These are phyloP conservation scores for Zeus faber DNA, from an alignment of 2,113 vertebrate species.

Conservation along the genomic window DNA sequence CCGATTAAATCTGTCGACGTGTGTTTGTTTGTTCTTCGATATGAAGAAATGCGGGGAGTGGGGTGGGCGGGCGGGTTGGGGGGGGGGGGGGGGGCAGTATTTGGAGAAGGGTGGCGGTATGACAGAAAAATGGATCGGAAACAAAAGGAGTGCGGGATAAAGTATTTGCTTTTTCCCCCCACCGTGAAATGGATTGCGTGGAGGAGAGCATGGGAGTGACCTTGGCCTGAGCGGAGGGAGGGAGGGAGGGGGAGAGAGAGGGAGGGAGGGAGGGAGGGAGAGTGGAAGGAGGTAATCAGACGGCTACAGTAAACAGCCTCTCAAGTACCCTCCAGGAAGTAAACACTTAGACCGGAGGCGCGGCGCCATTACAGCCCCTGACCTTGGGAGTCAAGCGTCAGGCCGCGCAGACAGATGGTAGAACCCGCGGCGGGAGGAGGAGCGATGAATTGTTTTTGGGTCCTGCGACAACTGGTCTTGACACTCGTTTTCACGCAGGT, in stretches of 20 bases:
- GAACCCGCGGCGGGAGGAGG: constrained; percentile 16
- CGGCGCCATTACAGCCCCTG: constrained; percentile 8
- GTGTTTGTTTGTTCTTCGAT: constrained; percentile 52
- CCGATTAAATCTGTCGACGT: constrained; percentile 35
- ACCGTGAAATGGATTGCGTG: constrained; percentile 34
- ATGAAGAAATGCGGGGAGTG: constrained; percentile 14
- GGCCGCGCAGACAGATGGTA: constrained; percentile 39
- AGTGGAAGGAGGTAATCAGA: constrained; percentile 29
- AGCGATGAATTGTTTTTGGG: too few relatives aligned
- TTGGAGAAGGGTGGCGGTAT: constrained; percentile 14
- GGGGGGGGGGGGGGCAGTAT: constrained; percentile 42
- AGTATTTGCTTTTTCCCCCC: constrained; percentile 25
- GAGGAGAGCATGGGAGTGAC: constrained; percentile 48
- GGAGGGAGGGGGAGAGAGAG: background rate
- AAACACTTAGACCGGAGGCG: constrained; percentile 39
- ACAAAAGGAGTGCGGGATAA: constrained; percentile 48
- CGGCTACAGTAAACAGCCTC: constrained; percentile 35
- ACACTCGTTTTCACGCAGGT: too few relatives aligned
- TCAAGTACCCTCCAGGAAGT: constrained; percentile 38
- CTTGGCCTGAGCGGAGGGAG: constrained; percentile 39
- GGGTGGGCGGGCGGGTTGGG: background rate
- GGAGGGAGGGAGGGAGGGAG: constrained; percentile 6
- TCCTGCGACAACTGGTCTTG: too few relatives aligned
- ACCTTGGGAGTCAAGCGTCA: constrained; percentile 31
- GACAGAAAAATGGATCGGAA: constrained; percentile 18